Evolutionary conservation across 2,797 vertebrate species (phyloP).

Genomic region (Pangasius krempfi): DNA sequence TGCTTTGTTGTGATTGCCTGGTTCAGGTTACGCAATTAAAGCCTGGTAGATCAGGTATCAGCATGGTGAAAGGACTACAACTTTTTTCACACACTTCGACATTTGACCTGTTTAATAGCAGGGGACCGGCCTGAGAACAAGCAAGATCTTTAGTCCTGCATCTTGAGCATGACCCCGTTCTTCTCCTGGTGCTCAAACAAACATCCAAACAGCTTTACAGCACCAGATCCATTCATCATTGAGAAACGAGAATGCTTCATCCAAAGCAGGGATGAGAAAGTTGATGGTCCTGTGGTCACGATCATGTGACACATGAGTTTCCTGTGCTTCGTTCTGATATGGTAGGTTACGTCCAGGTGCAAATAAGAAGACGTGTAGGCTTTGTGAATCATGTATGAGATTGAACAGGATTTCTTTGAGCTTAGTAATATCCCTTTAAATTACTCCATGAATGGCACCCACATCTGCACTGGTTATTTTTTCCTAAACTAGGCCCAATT

Average conservation of each 20-base stretch:
- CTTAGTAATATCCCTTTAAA: not conserved
- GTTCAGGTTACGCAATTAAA: constrained; percentile 71
- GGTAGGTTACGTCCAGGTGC: constrained; percentile 56
- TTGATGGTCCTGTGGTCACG: constrained; percentile 41
- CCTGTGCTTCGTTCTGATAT: not conserved
- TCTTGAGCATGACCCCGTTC: not conserved
- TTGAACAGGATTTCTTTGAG: constrained; percentile 25
- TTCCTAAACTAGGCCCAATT: not conserved
- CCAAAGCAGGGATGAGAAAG: constrained; percentile 62
- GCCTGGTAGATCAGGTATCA: constrained; percentile 71
- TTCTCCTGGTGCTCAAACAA: constrained; percentile 9
- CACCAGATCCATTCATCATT: not conserved
- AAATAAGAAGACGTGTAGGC: constrained; percentile 58
- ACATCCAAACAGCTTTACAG: constrained; percentile 4
- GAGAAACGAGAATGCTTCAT: not conserved
- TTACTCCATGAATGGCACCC: not conserved
- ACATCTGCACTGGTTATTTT: constrained; percentile 20
- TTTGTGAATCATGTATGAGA: constrained; percentile 19
- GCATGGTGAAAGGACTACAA: constrained; percentile 67
- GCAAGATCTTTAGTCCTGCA: not conserved
- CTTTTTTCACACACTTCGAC: constrained; percentile 75
- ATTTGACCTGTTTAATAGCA: constrained; percentile 59
- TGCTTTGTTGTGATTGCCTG: constrained; percentile 74
- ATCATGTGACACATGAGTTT: constrained; percentile 61
- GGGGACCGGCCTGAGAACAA: constrained; percentile 57